These are phyloP conservation scores for Ciconia nigra DNA, from an alignment of 2,797 vertebrate genomes.

Conservation along the genomic window DNA sequence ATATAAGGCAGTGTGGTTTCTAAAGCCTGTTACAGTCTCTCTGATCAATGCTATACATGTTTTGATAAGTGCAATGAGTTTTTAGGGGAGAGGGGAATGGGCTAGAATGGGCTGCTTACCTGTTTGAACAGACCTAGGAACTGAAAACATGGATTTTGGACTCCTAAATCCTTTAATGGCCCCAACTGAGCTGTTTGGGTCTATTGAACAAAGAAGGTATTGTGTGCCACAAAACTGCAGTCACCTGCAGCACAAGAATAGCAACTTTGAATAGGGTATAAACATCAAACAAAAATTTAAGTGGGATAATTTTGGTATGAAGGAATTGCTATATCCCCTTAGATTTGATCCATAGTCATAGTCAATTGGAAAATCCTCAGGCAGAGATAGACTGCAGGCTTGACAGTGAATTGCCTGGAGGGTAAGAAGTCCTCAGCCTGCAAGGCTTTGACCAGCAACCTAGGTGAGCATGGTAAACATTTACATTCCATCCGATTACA, in stretches of 20 bases:
- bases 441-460: neutral
- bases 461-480: neutral
- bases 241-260: neutral
- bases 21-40: neutral
- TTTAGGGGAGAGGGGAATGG: neutral
- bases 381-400: neutral
- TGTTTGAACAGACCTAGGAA: neutral
- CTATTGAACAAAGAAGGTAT: neutral
- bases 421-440: neutral
- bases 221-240: neutral
- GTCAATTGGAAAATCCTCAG: neutral
- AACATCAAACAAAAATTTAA: neutral
- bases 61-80: neutral
- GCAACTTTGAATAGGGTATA: neutral
- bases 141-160: slow-evolving; percentile 14
- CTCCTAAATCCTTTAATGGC: neutral
- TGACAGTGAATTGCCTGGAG: neutral
- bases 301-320: neutral
- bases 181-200: neutral
- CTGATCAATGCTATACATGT: neutral
- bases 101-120: neutral
- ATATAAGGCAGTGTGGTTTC: neutral
- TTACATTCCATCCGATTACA: neutral
- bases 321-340: neutral
- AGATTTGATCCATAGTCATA: neutral